Evolutionary conservation across 1,140 invertebrate species (phyloP).

Genomic region (Drosophila mojavensis): DNA sequence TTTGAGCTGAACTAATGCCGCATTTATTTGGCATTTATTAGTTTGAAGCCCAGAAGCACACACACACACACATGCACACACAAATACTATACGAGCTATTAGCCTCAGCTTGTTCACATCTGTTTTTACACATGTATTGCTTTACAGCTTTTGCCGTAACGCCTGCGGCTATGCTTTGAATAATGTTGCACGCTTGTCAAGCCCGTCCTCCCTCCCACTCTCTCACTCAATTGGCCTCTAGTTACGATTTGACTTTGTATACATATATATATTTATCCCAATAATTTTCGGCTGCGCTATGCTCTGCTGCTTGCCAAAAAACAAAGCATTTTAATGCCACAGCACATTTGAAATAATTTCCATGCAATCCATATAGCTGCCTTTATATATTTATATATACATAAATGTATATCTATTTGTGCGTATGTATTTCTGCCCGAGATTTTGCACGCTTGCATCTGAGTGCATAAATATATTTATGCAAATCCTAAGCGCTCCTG

Average conservation of each 20-base stretch:
- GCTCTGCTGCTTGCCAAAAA: constrained; percentile 7
- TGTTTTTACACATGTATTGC: constrained; percentile 74
- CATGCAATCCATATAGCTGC: constrained; percentile 18
- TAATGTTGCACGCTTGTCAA: constrained; percentile 48
- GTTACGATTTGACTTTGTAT: constrained; percentile 18
- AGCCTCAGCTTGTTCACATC: constrained; percentile 70
- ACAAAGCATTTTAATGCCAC: constrained; percentile 59
- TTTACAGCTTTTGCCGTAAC: constrained; percentile 50
- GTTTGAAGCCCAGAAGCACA: not conserved
- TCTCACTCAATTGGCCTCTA: not conserved
- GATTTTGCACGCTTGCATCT: constrained; percentile 5
- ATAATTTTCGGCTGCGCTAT: constrained; percentile 29
- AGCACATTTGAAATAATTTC: constrained; percentile 63
- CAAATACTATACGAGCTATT: constrained; percentile 51
- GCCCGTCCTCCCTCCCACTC: not conserved
- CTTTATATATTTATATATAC: no score
- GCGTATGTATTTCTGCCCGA: not conserved
- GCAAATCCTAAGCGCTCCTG: constrained; percentile 34
- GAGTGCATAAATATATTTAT: constrained; percentile 42
- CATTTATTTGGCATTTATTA: constrained; percentile 53
- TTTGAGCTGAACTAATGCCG: constrained; percentile 27
- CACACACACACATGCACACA: not conserved
- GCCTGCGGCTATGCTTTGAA: constrained; percentile 68
- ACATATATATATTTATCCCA: constrained; percentile 37
- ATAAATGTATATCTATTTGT: not conserved